Conservation (phyloP, 2,113 vertebrate genomes). For the Tylochromis polylepis region DNA sequence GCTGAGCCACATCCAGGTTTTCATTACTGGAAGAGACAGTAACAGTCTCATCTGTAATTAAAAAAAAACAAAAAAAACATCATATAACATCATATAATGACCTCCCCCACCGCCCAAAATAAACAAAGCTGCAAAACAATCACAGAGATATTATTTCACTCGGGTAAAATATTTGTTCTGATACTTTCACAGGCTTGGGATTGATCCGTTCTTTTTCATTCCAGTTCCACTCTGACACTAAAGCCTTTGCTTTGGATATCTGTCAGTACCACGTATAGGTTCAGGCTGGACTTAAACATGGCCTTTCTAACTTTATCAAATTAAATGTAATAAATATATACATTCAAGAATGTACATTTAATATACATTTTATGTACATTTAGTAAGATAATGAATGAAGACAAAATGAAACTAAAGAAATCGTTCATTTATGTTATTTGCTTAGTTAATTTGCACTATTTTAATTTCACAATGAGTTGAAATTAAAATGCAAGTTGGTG, state of each 20-base stretch:
- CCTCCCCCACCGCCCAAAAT: too few species aligned
- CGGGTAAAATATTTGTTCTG: neutral
- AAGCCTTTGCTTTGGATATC: neutral
- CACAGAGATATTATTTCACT: neutral
- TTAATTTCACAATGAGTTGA: too few species aligned
- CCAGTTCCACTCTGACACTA: too few species aligned
- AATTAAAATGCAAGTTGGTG: too few species aligned
- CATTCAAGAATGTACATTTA: neutral
- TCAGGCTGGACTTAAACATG: neutral
- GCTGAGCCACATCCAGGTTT: neutral
- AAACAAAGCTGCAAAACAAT: neutral
- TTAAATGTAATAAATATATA: neutral
- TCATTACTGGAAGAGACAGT: neutral
- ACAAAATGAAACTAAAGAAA: neutral
- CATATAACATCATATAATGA: neutral
- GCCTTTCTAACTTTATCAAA: neutral
- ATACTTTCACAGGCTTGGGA: neutral
- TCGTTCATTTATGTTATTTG: neutral
- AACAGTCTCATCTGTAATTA: neutral
- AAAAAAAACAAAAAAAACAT: neutral
- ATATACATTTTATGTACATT: neutral
- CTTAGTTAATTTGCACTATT: neutral
- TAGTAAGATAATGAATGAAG: neutral
- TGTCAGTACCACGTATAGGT: neutral
- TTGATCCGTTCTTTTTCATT: neutral